phyloP scores from a whole-genome alignment of 1,140 invertebrate genomes.

The Drosophila seguyi region DNA sequence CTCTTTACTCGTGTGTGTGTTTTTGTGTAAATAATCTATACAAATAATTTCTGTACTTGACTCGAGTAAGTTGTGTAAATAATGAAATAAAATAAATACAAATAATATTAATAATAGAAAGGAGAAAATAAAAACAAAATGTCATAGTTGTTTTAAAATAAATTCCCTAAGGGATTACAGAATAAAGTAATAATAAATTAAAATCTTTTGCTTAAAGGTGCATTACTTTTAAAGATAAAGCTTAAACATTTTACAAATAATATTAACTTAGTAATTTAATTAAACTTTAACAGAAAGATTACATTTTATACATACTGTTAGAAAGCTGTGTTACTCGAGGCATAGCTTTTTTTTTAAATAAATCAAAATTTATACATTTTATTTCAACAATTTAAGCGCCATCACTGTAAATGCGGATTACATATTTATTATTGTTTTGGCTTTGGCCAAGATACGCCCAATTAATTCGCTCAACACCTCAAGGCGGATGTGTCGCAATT shows the following conservation, averaged over 20 bases:
- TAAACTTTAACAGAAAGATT: too few relatives aligned
- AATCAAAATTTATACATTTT: neutral
- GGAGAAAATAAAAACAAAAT: neutral
- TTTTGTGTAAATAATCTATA: conserved; percentile 38
- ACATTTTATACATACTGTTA: neutral
- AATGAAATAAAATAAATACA: neutral
- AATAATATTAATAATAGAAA: neutral
- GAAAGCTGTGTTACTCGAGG: neutral
- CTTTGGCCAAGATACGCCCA: conserved; percentile 32
- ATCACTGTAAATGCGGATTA: conserved; percentile 4
- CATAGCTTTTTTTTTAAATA: too few relatives aligned
- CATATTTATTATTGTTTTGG: conserved; percentile 22
- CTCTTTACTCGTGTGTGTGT: conserved; percentile 22
- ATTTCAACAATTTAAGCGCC: neutral
- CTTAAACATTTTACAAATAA: neutral
- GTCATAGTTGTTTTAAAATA: neutral
- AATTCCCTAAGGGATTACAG: neutral
- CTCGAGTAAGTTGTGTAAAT: conserved; percentile 13
- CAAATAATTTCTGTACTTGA: conserved; percentile 9
- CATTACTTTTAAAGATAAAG: neutral
- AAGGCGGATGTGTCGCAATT: conserved; percentile 62
- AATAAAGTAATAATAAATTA: too few relatives aligned
- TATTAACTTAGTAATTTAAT: too few relatives aligned
- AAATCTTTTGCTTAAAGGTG: neutral
- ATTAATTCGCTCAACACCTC: conserved; percentile 74